Evolutionary conservation across 2,797 vertebrate genomes (phyloP), one percentile per base, ranked within the genome.

Genomic region (Lacerta viridis): DNA sequence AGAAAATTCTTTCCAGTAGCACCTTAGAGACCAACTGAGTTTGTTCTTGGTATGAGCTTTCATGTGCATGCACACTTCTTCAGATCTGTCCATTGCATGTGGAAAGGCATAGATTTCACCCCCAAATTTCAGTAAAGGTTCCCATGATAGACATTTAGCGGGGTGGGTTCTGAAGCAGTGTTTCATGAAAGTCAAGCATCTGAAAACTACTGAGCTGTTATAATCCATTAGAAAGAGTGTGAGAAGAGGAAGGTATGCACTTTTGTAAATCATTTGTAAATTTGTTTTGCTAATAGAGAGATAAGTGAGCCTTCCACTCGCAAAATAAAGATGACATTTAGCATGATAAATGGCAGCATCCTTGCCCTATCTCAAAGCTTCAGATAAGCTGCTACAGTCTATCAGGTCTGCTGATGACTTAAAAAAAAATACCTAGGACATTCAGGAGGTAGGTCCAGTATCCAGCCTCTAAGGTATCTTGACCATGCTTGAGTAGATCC

Each of bases 261-360:
- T 23, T 90, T 92, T 91, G 94, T 93, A 55, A 55, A 15, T 96
- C 93, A 93, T 95, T 93, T 91, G 93, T 92, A 93, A 92, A 93
- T 92, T 92, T 95, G 80, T 94, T 95, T 95, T 95, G 88, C 95
- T 94, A 92, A 93, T 88, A 93, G 87, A 93, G 93, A 96, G 93
- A 93, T 91, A 84, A 69, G 82, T 69, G 84, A 87, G 91, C 87
- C 92, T 93, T 92, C 88, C 11, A 29, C 85, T 50, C 90, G 80
- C 90, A 92, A 90, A 93, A 92, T 95, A 94, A 95, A 91, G 91
- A 93, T 1, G 66, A 85, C 89, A 80, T 92, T 94, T 94, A 89
- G 84, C 90, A 91, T 84, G 9, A 95, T 95, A 95, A 93, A 92
- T 95, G 93, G 93, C 88, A 74, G 11, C 92, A 91, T 94, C 89